A percentile compares a stretch with the other conserved stretches of the same genome.
phyloP scores from a whole-genome alignment of 2,888 invertebrate species.

The Colostygia pectinataria region DNA sequence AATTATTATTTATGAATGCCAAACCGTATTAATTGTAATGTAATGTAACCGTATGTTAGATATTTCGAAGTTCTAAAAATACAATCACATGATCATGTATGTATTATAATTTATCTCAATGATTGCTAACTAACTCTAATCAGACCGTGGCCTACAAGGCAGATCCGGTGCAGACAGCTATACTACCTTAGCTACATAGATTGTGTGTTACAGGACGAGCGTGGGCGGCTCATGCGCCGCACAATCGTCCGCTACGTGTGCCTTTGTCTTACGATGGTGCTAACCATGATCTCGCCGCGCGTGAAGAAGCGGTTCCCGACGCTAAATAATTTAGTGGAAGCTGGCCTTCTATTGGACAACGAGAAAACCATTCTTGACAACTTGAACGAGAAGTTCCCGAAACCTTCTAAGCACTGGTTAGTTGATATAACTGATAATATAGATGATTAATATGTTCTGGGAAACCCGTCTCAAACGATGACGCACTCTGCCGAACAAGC shows the following conservation, averaged over 20 bases:
- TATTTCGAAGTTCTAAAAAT: neutral
- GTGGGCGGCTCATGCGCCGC: slow-evolving; percentile 91
- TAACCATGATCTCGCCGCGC: slow-evolving; percentile 92
- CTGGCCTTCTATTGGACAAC: slow-evolving; percentile 91
- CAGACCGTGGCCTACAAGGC: slow-evolving; percentile 18
- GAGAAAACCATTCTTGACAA: slow-evolving; percentile 91
- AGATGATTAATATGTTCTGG: slow-evolving; percentile 8
- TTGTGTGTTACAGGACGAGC: slow-evolving; percentile 84
- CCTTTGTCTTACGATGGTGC: slow-evolving; percentile 93
- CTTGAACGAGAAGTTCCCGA: slow-evolving; percentile 91
- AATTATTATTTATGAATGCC: too few species aligned
- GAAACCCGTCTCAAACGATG: slow-evolving; percentile 14
- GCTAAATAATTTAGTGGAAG: slow-evolving; percentile 91
- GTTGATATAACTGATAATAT: slow-evolving; percentile 29
- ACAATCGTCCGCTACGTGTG: slow-evolving; percentile 93
- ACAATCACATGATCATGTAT: neutral
- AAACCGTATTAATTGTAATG: too few species aligned
- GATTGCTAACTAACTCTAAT: slow-evolving; percentile 22
- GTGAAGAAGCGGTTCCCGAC: slow-evolving; percentile 95
- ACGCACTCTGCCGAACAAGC: slow-evolving; percentile 2
- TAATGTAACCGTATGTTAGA: too few species aligned
- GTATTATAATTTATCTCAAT: slow-evolving; percentile 5
- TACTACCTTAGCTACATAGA: too few species aligned
- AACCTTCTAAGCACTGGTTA: slow-evolving; percentile 93
- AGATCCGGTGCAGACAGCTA: slow-evolving; percentile 18